These are phyloP conservation scores for Planiliza haematocheilus DNA, from an alignment of 2,113 vertebrate species.

Conservation along the genomic window DNA sequence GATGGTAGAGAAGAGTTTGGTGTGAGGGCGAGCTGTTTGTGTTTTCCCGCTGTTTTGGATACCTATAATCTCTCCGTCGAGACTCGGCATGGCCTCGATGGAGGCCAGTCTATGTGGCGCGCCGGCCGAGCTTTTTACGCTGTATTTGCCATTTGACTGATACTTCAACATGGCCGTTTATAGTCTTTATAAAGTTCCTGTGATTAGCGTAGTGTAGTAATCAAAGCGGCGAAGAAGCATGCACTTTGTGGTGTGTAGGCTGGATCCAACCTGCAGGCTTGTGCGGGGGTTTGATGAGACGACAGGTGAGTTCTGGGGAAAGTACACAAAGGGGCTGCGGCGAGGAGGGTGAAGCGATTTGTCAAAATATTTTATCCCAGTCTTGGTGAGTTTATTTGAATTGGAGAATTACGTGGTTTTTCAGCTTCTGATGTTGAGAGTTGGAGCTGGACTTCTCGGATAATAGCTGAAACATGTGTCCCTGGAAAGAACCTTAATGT, in stretches of 20 bases:
- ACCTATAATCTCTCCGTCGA: slow-evolving; percentile 1
- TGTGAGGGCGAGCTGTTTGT: neutral
- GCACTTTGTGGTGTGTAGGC: slow-evolving; percentile 14
- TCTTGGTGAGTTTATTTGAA: neutral
- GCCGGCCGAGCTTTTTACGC: neutral
- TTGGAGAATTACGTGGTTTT: neutral
- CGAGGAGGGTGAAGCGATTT: neutral
- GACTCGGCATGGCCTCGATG: neutral
- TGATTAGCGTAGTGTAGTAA: slow-evolving; percentile 33
- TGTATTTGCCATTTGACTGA: slow-evolving; percentile 3
- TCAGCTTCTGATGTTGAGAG: no score
- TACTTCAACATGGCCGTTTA: neutral
- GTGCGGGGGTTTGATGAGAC: slow-evolving; percentile 25
- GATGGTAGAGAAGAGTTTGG: neutral
- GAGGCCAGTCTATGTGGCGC: neutral
- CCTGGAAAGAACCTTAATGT: no score
- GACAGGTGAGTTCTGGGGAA: slow-evolving; percentile 23
- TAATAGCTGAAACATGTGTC: no score
- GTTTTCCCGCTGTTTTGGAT: slow-evolving; percentile 25
- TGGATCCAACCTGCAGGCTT: slow-evolving; percentile 17
- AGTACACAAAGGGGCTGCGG: slow-evolving; percentile 18
- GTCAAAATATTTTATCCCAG: neutral
- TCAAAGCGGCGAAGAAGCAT: slow-evolving; percentile 8
- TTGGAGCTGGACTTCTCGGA: no score
- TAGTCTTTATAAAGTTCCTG: neutral